Conservation (phyloP, 2,113 vertebrate genomes). For the Talpa occidentalis region DNA sequence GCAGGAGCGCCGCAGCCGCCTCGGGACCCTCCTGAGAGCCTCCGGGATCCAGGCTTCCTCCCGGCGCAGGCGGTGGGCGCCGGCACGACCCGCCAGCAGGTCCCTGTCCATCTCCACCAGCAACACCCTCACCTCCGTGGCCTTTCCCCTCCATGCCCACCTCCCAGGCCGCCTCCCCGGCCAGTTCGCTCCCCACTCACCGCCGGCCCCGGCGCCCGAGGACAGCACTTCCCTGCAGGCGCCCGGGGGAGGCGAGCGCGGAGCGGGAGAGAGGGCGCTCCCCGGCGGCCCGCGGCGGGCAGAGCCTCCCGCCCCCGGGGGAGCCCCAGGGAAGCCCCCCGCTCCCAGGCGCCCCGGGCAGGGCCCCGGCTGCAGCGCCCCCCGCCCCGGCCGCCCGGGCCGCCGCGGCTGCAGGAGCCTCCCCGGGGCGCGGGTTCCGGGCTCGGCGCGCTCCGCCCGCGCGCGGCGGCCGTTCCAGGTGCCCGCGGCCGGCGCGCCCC, state of each 20-base stretch:
- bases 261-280: not conserved
- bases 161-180: not conserved
- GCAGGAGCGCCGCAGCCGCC: not conserved
- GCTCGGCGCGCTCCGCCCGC: not conserved
- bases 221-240: slow-evolving; percentile 54
- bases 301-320: slow-evolving; percentile 8
- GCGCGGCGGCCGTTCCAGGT: slow-evolving; percentile 41
- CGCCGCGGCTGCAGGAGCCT: not conserved
- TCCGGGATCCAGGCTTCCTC: slow-evolving; percentile 10
- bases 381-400: not conserved
- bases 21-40: slow-evolving; percentile 6
- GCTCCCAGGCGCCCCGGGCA: not conserved
- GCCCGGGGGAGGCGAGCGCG: slow-evolving; percentile 12
- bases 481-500: not conserved
- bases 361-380: not conserved
- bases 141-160: not conserved
- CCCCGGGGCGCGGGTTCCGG: not conserved
- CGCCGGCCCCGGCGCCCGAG: slow-evolving; percentile 38
- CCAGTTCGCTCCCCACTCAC: slow-evolving; percentile 56
- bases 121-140: not conserved
- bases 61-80: not conserved
- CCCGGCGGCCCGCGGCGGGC: not conserved
- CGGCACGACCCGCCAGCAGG: slow-evolving; percentile 49
- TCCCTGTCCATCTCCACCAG: slow-evolving; percentile 43
- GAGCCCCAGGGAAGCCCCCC: not conserved